A percentile compares a stretch with the other conserved stretches of the same genome.
Conservation (phyloP, 2,113 vertebrate species). For the Pleuronectes platessa region DNA sequence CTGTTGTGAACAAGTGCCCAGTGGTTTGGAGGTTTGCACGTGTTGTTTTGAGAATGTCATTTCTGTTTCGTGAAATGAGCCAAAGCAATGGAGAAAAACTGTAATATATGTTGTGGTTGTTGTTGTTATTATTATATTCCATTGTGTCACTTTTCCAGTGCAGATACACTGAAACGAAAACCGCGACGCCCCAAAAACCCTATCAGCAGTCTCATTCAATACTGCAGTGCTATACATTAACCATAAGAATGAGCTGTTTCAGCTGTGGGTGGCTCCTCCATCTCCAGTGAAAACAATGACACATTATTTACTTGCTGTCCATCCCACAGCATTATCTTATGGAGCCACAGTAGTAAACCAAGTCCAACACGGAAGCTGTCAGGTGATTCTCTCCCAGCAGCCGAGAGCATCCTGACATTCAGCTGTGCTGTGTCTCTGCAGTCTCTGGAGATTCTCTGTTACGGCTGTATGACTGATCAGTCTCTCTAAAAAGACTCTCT, state of each 20-base stretch:
- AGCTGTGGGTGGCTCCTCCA: neutral
- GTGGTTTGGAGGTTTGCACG: too few relatives aligned
- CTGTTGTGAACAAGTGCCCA: too few relatives aligned
- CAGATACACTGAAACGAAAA: neutral
- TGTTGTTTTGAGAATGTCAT: too few relatives aligned
- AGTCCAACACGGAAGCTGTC: slow-evolving; percentile 7
- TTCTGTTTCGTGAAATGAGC: too few relatives aligned
- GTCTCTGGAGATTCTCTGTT: neutral
- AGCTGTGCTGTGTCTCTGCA: slow-evolving; percentile 9
- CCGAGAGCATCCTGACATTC: slow-evolving; percentile 12
- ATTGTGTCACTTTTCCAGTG: neutral
- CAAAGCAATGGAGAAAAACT: too few relatives aligned
- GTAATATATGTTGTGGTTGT: too few relatives aligned
- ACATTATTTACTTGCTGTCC: neutral
- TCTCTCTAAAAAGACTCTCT: neutral
- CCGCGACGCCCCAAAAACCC: neutral
- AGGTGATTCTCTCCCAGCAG: slow-evolving; percentile 9
- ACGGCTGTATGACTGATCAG: slow-evolving; percentile 7
- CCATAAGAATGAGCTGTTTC: neutral
- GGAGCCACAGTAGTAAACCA: slow-evolving; percentile 13
- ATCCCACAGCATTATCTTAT: slow-evolving; percentile 16
- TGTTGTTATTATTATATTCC: too few relatives aligned
- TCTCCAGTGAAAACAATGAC: neutral
- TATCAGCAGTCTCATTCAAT: neutral
- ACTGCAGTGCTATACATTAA: neutral